These are phyloP conservation scores for Ophion ventricosus DNA, from an alignment of 2,888 invertebrate species.

Conservation along the genomic window DNA sequence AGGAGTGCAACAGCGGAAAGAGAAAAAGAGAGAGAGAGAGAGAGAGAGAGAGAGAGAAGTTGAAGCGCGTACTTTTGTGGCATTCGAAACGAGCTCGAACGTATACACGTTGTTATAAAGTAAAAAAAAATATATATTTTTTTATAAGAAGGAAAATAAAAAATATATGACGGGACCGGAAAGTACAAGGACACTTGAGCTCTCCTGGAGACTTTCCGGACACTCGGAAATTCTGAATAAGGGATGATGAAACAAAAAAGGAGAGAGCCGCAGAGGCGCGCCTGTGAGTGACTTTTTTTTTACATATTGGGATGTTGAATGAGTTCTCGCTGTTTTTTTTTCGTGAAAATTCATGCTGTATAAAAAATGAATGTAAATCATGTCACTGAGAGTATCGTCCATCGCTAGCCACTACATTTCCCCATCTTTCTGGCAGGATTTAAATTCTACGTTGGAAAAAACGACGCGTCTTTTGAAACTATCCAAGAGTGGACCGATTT, in stretches of 20 bases:
- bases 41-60: background rate
- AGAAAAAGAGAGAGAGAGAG: conserved; percentile 14
- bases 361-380: too few species aligned
- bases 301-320: too few species aligned
- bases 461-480: too few species aligned
- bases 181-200: conserved; percentile 43
- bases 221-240: conserved; percentile 48
- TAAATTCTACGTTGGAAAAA: too few species aligned
- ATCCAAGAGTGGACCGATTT: too few species aligned
- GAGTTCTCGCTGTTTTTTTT: too few species aligned
- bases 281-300: too few species aligned
- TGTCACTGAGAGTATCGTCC: too few species aligned
- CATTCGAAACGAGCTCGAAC: conserved; percentile 71
- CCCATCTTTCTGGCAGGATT: too few species aligned
- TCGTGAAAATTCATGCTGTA: too few species aligned
- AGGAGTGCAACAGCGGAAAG: conserved; percentile 5
- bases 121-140: background rate
- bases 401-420: too few species aligned
- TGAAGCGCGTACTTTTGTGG: conserved; percentile 73
- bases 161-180: conserved; percentile 46
- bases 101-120: conserved; percentile 27
- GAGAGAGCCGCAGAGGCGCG: background rate
- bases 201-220: conserved; percentile 23
- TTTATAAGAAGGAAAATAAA: conserved; percentile 14
- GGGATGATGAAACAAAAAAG: conserved; percentile 24